Evolutionary conservation across 2,113 vertebrate genomes (phyloP), one percentile per base, ranked within the genome.

Genomic region (Heterotis niloticus): DNA sequence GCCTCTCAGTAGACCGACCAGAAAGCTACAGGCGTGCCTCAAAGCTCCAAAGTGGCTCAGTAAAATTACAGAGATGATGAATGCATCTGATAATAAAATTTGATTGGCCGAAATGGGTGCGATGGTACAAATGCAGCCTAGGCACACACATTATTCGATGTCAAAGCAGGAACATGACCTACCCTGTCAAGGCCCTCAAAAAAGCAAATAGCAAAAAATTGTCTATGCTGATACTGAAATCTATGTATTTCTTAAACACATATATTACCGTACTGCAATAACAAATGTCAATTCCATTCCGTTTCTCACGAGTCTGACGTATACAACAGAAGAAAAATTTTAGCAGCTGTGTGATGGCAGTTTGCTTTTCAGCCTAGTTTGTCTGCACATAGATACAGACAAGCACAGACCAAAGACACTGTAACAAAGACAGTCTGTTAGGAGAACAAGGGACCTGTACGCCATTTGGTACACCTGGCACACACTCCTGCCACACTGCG

Each of bases 11-110:
- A 17, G 60, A 72, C 10, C 5, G 44, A 72, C 14, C 29, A 71
- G 11, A 23, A n/a, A 13, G 18, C 17, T n/a, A 5, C 66, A 13
- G 66, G 24, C 16, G 29, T 29, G 26, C 10, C 12, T 24, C 10
- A 14, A 9, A n/a, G 17, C 0, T 16, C 24, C 10, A 12, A 51
- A n/a, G 3, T 23, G 24, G 4, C 24, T 28, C 54, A 5, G 13
- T 29, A 51, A 13, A 68, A 29, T 56, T 68, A 57, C 76, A 28
- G 76, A 44, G 18, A 67, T 78, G 65, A 69, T 29, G n/a, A 59
- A 78, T 78, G 52, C 7, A 24, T 67, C 16, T 67, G 17, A 1
- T 24, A 67, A 78, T 76, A 62, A 65, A 64, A 51, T 76, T 64
- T 59, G 76, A 78, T 69, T 26, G 26, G 12, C 26, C 65, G 24